Evolutionary conservation across 2,113 vertebrate genomes (phyloP), one percentile per base, ranked within the genome.

Genomic region (Fulmarus glacialis): DNA sequence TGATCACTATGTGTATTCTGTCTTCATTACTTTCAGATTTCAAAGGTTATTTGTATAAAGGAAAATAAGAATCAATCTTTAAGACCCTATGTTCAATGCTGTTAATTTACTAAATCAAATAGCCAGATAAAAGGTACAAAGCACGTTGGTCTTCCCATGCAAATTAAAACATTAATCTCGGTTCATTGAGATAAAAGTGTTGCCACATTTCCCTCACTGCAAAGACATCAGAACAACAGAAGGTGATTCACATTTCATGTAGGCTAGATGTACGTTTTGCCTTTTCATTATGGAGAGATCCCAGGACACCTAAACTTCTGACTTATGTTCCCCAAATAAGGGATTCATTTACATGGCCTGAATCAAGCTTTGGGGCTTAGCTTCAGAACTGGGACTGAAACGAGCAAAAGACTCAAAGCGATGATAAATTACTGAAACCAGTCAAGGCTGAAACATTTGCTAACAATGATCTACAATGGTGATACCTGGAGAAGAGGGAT

Each of bases 371-470:
- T 73, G 22, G 7, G 26, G 5, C 1, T n/a, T 70, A 77, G 11
- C 19, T 84, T 88, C 36, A 71, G 67, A 77, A 84, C 15, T 56
- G 18, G 9, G 24, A 85, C 45, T 36, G 36, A 87, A 80, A 66
- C 0, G 1, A 3, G 0, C 2, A 60, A 56, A 64, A 88, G 26
- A 38, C 34, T 75, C 10, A 63, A 94, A 79, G 5, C 1, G 0
- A 45, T 60, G 43, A 30, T 18, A 70, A 60, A 34, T 56, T 68
- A 22, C n/a, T 75, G 47, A 74, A 95, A 55, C 2, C 5, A n/a
- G 15, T 47, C 19, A 71, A 48, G 34, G 14, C 4, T 77, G 29
- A 89, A 89, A 77, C 2, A 30, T 60, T 56, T 68, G 2, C 5
- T 67, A 70, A 52, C 16, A n/a, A 4, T 34, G 7, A 8, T 15